These are phyloP conservation scores for Protobothrops flavoviridis DNA, from an alignment of 2,113 vertebrate genomes.

Conservation along the genomic window DNA sequence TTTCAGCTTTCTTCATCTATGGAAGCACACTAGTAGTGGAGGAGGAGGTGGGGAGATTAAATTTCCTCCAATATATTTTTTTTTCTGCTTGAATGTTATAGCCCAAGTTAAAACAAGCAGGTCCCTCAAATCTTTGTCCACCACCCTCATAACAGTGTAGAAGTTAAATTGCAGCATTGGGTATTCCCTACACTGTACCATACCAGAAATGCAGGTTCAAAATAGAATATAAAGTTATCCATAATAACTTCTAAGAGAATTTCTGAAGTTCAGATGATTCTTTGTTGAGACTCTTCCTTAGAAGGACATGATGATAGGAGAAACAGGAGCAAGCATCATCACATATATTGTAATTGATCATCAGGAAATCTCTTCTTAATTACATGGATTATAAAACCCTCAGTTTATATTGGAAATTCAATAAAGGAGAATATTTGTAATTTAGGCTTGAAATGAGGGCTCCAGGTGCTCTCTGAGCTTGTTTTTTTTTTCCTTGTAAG, in stretches of 20 bases:
- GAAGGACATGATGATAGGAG: neutral
- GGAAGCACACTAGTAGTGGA: neutral
- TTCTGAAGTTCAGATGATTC: neutral
- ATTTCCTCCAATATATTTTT: neutral
- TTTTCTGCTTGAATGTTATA: neutral
- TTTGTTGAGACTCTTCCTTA: neutral
- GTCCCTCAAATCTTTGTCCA: neutral
- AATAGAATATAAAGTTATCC: neutral
- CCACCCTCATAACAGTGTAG: neutral
- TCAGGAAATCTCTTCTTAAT: slow-evolving; percentile 35
- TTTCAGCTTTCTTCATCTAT: neutral
- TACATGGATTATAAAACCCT: slow-evolving; percentile 50
- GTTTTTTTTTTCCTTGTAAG: neutral
- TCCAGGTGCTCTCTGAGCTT: neutral
- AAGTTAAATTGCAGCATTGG: neutral
- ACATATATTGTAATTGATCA: slow-evolving; percentile 47
- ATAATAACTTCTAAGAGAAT: neutral
- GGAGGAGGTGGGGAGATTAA: neutral
- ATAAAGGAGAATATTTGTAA: neutral
- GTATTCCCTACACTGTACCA: neutral
- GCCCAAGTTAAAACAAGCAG: neutral
- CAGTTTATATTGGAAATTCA: slow-evolving; percentile 61
- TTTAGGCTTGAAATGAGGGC: neutral
- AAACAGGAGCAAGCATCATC: neutral
- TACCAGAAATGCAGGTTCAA: neutral